These are phyloP conservation scores for Ctenosaura bakeri DNA, from an alignment of 2,797 vertebrate genomes.

Conservation along the genomic window DNA sequence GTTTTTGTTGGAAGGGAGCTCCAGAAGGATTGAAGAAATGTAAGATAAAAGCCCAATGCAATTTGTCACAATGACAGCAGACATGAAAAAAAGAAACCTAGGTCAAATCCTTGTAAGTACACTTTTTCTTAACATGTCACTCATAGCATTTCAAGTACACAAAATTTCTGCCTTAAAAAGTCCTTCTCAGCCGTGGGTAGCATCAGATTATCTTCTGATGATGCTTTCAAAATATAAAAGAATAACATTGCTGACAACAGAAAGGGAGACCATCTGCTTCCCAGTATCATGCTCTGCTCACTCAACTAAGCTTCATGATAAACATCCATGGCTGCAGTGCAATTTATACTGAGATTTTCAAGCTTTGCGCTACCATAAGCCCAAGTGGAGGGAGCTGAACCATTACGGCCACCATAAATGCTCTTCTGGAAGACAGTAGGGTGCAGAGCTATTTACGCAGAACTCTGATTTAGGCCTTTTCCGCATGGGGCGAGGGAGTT, in stretches of 20 bases:
- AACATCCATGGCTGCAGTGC: not conserved
- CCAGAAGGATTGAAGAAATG: not conserved
- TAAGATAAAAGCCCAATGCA: not conserved
- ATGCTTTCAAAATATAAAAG: slow-evolving; percentile 44
- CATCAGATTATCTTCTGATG: slow-evolving; percentile 1
- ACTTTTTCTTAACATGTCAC: slow-evolving; percentile 57
- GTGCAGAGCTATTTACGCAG: not conserved
- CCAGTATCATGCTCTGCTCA: not conserved
- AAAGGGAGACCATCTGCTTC: not conserved
- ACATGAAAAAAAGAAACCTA: slow-evolving; percentile 1
- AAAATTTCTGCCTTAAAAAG: slow-evolving; percentile 31
- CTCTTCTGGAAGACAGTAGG: not conserved
- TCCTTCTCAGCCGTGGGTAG: not conserved
- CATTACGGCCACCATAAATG: not conserved
- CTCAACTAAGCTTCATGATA: not conserved
- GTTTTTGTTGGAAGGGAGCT: slow-evolving; percentile 33
- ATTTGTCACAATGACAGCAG: not conserved
- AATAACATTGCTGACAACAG: slow-evolving; percentile 22
- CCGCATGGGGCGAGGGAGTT: no score
- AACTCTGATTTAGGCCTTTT: no score
- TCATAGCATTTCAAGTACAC: slow-evolving; percentile 56
- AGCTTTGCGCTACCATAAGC: not conserved
- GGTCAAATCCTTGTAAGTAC: slow-evolving; percentile 64
- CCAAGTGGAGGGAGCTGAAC: not conserved
- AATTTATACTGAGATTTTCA: not conserved